These are phyloP conservation scores for Dasysyrphus albostriatus DNA, from an alignment of 2,888 invertebrate genomes.

Conservation along the genomic window DNA sequence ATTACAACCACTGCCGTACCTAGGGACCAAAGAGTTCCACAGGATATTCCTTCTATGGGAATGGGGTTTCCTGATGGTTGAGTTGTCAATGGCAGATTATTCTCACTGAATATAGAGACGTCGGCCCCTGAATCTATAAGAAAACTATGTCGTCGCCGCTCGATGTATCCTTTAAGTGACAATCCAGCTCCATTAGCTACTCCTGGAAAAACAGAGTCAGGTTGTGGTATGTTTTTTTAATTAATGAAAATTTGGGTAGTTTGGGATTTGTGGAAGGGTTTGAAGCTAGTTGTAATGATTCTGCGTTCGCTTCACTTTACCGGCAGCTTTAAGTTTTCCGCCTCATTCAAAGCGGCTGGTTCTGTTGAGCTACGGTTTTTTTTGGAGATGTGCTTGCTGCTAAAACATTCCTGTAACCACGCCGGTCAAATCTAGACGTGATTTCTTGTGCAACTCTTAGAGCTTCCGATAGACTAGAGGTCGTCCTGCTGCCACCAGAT, in stretches of 20 bases:
- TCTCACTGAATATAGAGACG: neutral
- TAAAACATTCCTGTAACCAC: neutral
- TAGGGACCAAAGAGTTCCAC: constrained; percentile 8
- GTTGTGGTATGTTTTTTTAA: neutral
- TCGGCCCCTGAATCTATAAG: neutral
- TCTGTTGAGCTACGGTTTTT: no score
- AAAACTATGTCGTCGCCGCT: neutral
- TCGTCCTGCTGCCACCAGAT: constrained; percentile 11
- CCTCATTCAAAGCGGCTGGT: no score
- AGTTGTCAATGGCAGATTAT: neutral
- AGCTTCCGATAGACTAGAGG: constrained; percentile 9
- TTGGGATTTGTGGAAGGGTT: neutral
- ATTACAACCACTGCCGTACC: neutral
- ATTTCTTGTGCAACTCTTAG: constrained; percentile 16
- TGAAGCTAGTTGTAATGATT: neutral
- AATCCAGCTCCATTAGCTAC: neutral
- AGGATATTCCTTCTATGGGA: constrained; percentile 4
- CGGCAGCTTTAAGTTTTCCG: constrained; percentile 12
- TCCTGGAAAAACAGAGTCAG: neutral
- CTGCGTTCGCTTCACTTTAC: constrained; percentile 10
- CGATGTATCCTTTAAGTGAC: constrained; percentile 1
- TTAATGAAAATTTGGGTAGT: neutral
- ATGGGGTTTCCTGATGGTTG: neutral
- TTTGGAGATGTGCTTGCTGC: neutral
- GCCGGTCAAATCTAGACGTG: constrained; percentile 11